phyloP scores from a whole-genome alignment of 2,797 vertebrate genomes.

The Epinephelus malabaricus region DNA sequence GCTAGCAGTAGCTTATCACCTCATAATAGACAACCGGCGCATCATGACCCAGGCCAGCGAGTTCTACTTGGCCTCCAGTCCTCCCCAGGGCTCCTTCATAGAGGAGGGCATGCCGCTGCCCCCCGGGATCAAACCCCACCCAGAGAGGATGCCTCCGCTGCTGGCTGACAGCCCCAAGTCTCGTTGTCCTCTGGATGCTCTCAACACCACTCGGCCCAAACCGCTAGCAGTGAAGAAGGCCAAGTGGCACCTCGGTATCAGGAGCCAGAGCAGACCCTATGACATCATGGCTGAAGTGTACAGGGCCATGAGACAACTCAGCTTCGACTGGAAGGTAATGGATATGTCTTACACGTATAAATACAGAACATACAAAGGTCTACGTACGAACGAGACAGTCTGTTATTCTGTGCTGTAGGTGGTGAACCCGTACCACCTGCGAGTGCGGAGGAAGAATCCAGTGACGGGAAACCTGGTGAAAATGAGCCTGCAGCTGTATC shows the following conservation, averaged over 20 bases:
- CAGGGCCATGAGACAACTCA: slow-evolving; percentile 96
- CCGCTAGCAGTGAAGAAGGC: slow-evolving; percentile 97
- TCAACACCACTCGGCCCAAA: slow-evolving; percentile 97
- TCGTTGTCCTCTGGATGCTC: slow-evolving; percentile 94
- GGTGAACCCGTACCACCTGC: slow-evolving; percentile 96
- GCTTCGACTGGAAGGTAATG: slow-evolving; percentile 97
- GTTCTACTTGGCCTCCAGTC: slow-evolving; percentile 99
- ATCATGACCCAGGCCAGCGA: slow-evolving; percentile 99
- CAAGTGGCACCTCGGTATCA: slow-evolving; percentile 99
- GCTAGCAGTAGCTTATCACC: slow-evolving; percentile 96
- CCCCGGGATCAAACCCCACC: slow-evolving; percentile 94
- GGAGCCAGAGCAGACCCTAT: slow-evolving; percentile 97
- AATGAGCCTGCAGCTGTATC: slow-evolving; percentile 99
- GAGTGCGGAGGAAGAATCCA: slow-evolving; percentile 95
- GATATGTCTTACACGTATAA: background rate
- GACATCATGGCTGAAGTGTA: slow-evolving; percentile 99
- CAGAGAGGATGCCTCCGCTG: slow-evolving; percentile 96
- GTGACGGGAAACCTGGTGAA: slow-evolving; percentile 98
- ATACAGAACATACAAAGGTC: background rate
- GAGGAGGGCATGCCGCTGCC: slow-evolving; percentile 95
- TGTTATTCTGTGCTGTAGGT: slow-evolving; percentile 84
- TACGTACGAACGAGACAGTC: background rate
- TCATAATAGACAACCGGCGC: slow-evolving; percentile 97
- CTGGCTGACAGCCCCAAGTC: slow-evolving; percentile 96
- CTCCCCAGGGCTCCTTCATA: slow-evolving; percentile 96